These are phyloP conservation scores for Noturus placidus DNA, from an alignment of 2,113 vertebrate genomes.

Conservation along the genomic window DNA sequence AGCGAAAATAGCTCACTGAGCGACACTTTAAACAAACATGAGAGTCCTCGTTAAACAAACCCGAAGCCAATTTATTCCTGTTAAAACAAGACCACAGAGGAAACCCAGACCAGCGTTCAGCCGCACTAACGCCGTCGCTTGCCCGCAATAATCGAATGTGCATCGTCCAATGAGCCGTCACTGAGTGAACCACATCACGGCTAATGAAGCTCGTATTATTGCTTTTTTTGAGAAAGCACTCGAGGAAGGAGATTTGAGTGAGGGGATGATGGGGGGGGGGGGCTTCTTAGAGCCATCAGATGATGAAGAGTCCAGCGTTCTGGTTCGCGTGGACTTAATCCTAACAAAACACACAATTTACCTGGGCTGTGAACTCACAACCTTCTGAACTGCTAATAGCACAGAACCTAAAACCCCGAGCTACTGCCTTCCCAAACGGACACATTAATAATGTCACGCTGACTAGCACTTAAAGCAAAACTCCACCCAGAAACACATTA, in stretches of 20 bases:
- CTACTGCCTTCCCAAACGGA: background rate
- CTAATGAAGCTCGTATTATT: conserved; percentile 40
- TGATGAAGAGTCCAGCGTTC: background rate
- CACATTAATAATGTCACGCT: background rate
- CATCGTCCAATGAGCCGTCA: conserved; percentile 33
- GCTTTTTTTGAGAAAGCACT: conserved; percentile 5
- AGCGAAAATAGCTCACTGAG: conserved; percentile 36
- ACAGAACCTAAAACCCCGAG: background rate
- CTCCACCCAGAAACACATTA: background rate
- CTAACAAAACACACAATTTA: background rate
- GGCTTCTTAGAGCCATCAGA: background rate
- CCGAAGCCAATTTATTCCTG: conserved; percentile 48
- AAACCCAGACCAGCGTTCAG: conserved; percentile 9
- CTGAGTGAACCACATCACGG: conserved; percentile 36
- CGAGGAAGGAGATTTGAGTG: background rate
- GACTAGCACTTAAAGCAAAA: background rate
- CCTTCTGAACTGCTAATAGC: background rate
- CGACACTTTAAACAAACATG: conserved; percentile 43
- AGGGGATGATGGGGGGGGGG: no score
- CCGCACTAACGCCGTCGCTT: conserved; percentile 34
- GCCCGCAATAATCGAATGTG: conserved; percentile 41
- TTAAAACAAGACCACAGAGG: conserved; percentile 42
- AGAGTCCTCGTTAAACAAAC: conserved; percentile 47
- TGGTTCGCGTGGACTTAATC: background rate
- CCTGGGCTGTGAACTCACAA: background rate